Evolutionary conservation across 2,888 invertebrate genomes (phyloP).

Genomic region (Pseudanteris insignis): DNA sequence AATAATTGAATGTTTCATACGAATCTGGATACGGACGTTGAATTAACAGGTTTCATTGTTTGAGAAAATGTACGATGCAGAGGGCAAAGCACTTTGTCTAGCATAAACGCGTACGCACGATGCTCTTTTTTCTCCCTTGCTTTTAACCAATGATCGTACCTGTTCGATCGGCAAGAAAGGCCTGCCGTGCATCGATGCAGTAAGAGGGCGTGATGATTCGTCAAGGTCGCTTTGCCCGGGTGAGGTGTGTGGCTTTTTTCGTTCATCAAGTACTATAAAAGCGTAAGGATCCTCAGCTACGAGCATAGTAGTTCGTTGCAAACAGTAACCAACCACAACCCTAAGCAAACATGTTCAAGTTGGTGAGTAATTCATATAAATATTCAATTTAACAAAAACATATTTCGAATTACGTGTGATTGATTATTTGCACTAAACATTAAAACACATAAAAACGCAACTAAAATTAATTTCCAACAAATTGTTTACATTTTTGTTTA

Average conservation of each 20-base stretch:
- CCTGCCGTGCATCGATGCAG: constrained; percentile 47
- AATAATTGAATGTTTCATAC: constrained; percentile 13
- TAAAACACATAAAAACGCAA: no score
- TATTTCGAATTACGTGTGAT: no score
- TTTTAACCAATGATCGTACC: constrained; percentile 42
- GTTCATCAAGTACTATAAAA: constrained; percentile 42
- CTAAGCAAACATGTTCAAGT: constrained; percentile 43
- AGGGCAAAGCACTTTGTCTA: constrained; percentile 42
- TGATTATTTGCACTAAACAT: no score
- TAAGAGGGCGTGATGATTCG: constrained; percentile 45
- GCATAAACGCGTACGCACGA: constrained; percentile 26
- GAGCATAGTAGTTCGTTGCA: constrained; percentile 43
- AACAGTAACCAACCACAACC: constrained; percentile 41
- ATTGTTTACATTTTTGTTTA: no score
- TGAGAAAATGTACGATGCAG: constrained; percentile 22
- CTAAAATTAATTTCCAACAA: no score
- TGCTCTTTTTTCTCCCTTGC: constrained; percentile 44
- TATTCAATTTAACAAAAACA: no score
- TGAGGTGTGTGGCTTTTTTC: constrained; percentile 43
- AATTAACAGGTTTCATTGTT: constrained; percentile 42
- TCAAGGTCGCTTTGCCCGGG: constrained; percentile 37
- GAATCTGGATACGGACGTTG: constrained; percentile 4
- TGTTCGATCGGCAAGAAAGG: constrained; percentile 39
- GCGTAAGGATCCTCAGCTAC: constrained; percentile 27
- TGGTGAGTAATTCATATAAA: constrained; percentile 25